phyloP scores from a whole-genome alignment of 2,797 vertebrate genomes.

The Enteromius viviparus region DNA sequence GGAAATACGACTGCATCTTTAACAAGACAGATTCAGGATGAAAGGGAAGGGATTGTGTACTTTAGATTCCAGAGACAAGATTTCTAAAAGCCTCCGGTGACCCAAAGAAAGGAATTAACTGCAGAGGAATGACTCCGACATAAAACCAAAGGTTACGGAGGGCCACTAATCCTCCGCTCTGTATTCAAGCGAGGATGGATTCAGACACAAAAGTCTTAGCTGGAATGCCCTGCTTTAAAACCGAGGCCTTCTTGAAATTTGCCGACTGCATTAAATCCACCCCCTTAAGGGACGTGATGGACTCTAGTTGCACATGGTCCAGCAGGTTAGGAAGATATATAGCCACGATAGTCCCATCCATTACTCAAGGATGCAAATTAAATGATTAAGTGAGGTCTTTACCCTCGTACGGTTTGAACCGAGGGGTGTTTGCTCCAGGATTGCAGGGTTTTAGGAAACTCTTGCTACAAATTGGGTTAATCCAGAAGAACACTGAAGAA shows the following conservation, averaged over 20 bases:
- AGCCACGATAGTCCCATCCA: background rate
- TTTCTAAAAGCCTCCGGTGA: constrained; percentile 24
- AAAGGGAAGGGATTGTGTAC: constrained; percentile 17
- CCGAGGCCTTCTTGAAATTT: constrained; percentile 14
- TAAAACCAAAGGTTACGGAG: constrained; percentile 20
- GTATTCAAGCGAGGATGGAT: constrained; percentile 16
- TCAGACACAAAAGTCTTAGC: background rate
- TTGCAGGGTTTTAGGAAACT: constrained; percentile 5
- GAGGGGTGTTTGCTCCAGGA: constrained; percentile 12
- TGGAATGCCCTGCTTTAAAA: constrained; percentile 29
- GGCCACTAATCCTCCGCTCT: constrained; percentile 22
- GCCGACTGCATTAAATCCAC: constrained; percentile 8
- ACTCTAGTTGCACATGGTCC: background rate
- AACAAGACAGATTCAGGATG: constrained; percentile 23
- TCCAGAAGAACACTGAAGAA: background rate
- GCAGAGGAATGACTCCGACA: constrained; percentile 4
- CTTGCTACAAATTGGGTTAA: background rate
- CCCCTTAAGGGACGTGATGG: constrained; percentile 4
- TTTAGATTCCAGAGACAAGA: constrained; percentile 22
- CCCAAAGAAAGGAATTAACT: constrained; percentile 35
- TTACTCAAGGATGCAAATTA: constrained; percentile 25
- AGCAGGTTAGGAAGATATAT: constrained; percentile 32
- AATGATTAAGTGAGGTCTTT: constrained; percentile 26
- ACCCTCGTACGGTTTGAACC: background rate
- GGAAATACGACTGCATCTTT: constrained; percentile 8